Evolutionary conservation across 2,113 vertebrate genomes (phyloP).

Genomic region (Caranx ignobilis): DNA sequence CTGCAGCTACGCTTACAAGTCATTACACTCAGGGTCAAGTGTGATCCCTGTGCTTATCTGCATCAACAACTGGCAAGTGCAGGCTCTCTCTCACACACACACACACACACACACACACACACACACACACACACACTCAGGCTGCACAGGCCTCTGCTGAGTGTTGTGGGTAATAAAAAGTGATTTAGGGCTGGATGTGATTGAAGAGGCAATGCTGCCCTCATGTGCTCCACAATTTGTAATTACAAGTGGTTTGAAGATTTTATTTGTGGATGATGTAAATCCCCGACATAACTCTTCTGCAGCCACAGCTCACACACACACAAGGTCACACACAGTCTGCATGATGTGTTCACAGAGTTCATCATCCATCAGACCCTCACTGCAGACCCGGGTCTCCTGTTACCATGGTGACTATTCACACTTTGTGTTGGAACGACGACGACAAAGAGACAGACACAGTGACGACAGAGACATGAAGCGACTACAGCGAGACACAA

Average conservation of each 20-base stretch:
- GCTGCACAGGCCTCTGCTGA: conserved; percentile 25
- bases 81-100: neutral
- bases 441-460: too few species aligned
- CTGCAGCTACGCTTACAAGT: conserved; percentile 76
- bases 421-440: too few species aligned
- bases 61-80: conserved; percentile 66
- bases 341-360: neutral
- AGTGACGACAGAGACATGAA: too few species aligned
- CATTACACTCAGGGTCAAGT: conserved; percentile 81
- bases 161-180: conserved; percentile 51
- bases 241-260: conserved; percentile 45
- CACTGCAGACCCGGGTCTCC: too few species aligned
- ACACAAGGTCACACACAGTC: conserved; percentile 15
- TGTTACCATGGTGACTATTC: too few species aligned
- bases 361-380: too few species aligned
- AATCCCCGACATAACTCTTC: conserved; percentile 48
- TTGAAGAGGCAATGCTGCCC: conserved; percentile 79
- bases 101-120: conserved; percentile 12
- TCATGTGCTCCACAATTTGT: conserved; percentile 65
- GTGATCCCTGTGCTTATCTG: conserved; percentile 77
- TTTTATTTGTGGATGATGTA: conserved; percentile 46
- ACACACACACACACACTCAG: conserved; percentile 8
- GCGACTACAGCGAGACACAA: neutral
- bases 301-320: neutral
- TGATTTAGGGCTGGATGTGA: conserved; percentile 54